These are phyloP conservation scores for Chromoteleia sp. DNA, from an alignment of 2,888 invertebrate genomes.

Conservation along the genomic window DNA sequence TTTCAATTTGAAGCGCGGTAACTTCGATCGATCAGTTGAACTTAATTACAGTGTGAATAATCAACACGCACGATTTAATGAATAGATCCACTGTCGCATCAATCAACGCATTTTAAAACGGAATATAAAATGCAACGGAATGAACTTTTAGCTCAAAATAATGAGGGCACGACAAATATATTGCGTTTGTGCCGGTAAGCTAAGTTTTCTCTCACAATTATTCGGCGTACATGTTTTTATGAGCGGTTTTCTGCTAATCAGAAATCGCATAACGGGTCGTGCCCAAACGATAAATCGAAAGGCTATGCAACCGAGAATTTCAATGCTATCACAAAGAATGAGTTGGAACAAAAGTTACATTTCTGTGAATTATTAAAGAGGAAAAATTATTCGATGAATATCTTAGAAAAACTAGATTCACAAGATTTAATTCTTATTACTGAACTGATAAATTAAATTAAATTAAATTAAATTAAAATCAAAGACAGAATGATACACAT, in stretches of 20 bases:
- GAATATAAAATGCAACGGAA: background rate
- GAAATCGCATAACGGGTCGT: constrained; percentile 38
- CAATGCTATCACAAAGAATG: constrained; percentile 14
- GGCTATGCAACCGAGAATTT: constrained; percentile 18
- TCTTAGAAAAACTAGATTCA: background rate
- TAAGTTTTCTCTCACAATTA: constrained; percentile 38
- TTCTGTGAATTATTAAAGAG: constrained; percentile 1
- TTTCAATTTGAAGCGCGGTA: constrained; percentile 14
- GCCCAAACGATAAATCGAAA: constrained; percentile 42
- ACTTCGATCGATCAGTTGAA: constrained; percentile 1
- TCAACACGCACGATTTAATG: constrained; percentile 20
- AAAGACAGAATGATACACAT: too few relatives aligned
- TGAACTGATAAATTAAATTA: background rate
- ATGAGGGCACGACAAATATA: constrained; percentile 31
- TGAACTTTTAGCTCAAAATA: constrained; percentile 27
- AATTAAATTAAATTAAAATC: background rate
- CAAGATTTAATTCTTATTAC: background rate
- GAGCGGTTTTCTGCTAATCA: constrained; percentile 49
- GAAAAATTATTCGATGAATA: background rate
- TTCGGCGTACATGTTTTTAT: constrained; percentile 32
- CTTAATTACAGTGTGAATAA: constrained; percentile 12
- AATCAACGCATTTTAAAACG: constrained; percentile 18
- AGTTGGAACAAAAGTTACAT: constrained; percentile 1
- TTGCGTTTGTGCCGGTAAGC: constrained; percentile 12
- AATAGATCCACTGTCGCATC: constrained; percentile 14